Conservation (phyloP, 2,113 vertebrate species). For the Notothenia rossii region DNA sequence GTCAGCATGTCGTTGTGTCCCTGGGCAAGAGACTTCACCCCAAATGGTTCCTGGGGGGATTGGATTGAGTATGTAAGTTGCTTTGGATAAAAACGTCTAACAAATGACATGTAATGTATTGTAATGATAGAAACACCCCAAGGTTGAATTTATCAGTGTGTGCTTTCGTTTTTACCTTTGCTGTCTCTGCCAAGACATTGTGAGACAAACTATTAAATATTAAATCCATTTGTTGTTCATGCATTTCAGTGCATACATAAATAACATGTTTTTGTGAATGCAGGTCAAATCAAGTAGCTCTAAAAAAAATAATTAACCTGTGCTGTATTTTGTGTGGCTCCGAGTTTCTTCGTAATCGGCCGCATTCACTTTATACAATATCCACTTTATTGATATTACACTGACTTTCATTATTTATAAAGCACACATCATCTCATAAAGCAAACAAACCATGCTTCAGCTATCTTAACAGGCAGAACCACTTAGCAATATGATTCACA, state of each 20-base stretch:
- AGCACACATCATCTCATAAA: constrained; percentile 23
- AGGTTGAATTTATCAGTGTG: constrained; percentile 1
- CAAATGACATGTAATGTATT: too few relatives aligned
- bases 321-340: neutral
- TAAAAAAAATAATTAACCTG: neutral
- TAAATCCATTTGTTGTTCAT: constrained; percentile 7
- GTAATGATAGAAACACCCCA: neutral
- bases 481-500: constrained; percentile 23
- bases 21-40: too few relatives aligned
- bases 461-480: constrained; percentile 3
- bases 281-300: neutral
- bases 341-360: too few relatives aligned
- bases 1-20: too few relatives aligned
- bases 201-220: constrained; percentile 11
- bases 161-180: neutral
- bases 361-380: constrained; percentile 37
- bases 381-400: constrained; percentile 40
- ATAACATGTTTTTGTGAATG: neutral
- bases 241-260: constrained; percentile 1
- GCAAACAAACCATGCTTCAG: constrained; percentile 47
- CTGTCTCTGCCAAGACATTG: neutral
- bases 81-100: too few relatives aligned
- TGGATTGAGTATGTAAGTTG: too few relatives aligned
- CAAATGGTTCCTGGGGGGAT: too few relatives aligned
- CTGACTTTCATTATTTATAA: constrained; percentile 25